These are phyloP conservation scores for Cerastoderma edule DNA, from an alignment of 2,888 invertebrate species.

Conservation along the genomic window DNA sequence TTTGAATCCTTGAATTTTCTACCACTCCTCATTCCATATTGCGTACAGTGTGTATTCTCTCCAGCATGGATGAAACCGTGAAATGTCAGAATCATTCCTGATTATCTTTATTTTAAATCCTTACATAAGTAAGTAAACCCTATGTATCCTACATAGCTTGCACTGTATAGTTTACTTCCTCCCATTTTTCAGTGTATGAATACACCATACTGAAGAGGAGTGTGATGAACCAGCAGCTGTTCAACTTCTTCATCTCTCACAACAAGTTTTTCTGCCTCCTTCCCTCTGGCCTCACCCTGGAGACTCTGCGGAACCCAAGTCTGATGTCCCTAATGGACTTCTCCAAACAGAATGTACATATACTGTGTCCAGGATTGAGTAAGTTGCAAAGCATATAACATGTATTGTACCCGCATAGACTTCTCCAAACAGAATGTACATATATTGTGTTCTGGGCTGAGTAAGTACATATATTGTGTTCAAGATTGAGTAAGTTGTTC, in stretches of 20 bases:
- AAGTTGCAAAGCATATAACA: no score
- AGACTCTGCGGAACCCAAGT: conserved; percentile 60
- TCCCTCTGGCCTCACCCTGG: conserved; percentile 50
- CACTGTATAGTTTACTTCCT: no score
- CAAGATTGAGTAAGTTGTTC: conserved; percentile 63
- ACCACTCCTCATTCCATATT: no score
- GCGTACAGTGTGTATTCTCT: no score
- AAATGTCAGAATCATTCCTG: no score
- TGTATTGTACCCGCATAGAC: conserved; percentile 48
- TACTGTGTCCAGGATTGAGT: conserved; percentile 70
- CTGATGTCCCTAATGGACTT: conserved; percentile 45
- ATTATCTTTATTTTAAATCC: no score
- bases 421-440: conserved; percentile 63
- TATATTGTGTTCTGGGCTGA: conserved; percentile 68
- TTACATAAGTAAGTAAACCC: no score
- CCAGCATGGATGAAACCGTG: no score
- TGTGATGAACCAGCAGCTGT: conserved; percentile 26
- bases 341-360: conserved; percentile 63
- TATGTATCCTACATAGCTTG: no score
- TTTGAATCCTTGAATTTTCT: no score
- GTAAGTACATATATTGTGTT: no score
- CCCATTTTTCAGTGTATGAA: conserved; percentile 55
- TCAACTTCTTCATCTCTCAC: conserved; percentile 62
- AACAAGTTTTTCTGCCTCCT: conserved; percentile 66
- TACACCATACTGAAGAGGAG: conserved; percentile 40